phyloP scores from a whole-genome alignment of 2,888 invertebrate genomes.

The Sphaerophoria taeniata region DNA sequence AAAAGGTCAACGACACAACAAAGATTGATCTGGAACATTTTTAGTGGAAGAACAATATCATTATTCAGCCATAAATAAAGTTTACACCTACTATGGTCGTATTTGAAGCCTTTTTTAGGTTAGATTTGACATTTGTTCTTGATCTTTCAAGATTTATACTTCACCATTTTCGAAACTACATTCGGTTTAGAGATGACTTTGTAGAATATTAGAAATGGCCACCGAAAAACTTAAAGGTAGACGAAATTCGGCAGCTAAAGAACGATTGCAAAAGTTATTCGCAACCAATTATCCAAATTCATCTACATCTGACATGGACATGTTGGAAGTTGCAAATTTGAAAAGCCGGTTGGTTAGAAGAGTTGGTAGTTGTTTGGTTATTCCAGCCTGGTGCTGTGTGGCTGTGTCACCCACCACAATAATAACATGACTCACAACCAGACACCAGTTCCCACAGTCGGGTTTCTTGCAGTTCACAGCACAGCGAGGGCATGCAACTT shows the following conservation, averaged over 20 bases:
- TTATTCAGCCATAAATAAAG: too few relatives aligned
- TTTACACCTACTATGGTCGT: too few relatives aligned
- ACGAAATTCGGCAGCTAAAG: not conserved
- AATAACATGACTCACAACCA: slow-evolving; percentile 52
- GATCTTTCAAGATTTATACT: too few relatives aligned
- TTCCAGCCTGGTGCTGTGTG: not conserved
- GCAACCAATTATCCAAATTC: not conserved
- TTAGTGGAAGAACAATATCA: too few relatives aligned
- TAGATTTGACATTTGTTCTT: too few relatives aligned
- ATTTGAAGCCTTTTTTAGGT: too few relatives aligned
- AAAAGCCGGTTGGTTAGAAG: not conserved
- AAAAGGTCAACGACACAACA: too few relatives aligned
- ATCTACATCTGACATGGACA: not conserved
- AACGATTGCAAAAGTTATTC: not conserved
- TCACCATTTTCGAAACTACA: too few relatives aligned
- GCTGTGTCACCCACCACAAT: slow-evolving; percentile 8
- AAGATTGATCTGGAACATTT: too few relatives aligned
- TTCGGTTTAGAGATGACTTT: too few relatives aligned
- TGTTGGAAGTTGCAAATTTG: not conserved
- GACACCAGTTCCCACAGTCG: slow-evolving; percentile 54
- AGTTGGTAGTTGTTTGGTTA: not conserved
- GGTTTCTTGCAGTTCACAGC: slow-evolving; percentile 1
- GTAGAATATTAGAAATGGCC: too few relatives aligned
- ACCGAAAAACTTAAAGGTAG: not conserved
- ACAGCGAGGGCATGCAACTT: slow-evolving; percentile 15